These are phyloP conservation scores for Nettapus auritus DNA, from an alignment of 2,113 vertebrate species.

Conservation along the genomic window DNA sequence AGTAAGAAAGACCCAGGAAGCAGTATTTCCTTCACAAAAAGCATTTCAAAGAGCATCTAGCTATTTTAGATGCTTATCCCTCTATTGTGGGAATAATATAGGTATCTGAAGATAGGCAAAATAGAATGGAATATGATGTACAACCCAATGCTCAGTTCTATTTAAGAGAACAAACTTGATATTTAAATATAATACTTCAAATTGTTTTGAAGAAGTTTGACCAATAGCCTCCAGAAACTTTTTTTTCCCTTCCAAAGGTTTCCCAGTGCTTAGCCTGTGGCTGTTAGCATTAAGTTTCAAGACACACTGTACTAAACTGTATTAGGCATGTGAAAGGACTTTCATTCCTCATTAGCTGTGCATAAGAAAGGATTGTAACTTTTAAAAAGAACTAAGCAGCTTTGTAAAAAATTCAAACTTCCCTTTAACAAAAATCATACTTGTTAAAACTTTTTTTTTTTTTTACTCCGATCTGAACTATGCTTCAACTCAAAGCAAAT, in stretches of 20 bases:
- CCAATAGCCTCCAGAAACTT: background rate
- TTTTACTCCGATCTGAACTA: slow-evolving; percentile 35
- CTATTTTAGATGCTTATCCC: background rate
- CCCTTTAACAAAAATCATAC: slow-evolving; percentile 60
- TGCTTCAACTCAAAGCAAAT: slow-evolving; percentile 61
- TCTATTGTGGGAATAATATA: background rate
- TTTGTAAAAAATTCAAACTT: slow-evolving; percentile 47
- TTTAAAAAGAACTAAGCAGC: slow-evolving; percentile 57
- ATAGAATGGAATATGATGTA: background rate
- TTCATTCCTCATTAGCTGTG: slow-evolving; percentile 65
- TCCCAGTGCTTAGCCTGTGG: slow-evolving; percentile 9
- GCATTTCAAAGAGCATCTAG: background rate
- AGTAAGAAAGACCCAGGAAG: background rate
- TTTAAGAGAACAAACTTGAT: background rate
- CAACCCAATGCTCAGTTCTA: background rate
- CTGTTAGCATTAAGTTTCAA: slow-evolving; percentile 48
- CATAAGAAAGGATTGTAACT: slow-evolving; percentile 68
- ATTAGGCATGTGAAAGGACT: slow-evolving; percentile 68
- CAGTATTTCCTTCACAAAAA: background rate
- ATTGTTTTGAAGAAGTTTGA: background rate
- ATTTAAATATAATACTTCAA: background rate
- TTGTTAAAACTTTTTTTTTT: slow-evolving; percentile 54
- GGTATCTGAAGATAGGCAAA: background rate
- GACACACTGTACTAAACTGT: slow-evolving; percentile 51
- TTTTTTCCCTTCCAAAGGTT: background rate